Conservation (phyloP, 2,888 invertebrate genomes). For the Electrophaes corylata region DNA sequence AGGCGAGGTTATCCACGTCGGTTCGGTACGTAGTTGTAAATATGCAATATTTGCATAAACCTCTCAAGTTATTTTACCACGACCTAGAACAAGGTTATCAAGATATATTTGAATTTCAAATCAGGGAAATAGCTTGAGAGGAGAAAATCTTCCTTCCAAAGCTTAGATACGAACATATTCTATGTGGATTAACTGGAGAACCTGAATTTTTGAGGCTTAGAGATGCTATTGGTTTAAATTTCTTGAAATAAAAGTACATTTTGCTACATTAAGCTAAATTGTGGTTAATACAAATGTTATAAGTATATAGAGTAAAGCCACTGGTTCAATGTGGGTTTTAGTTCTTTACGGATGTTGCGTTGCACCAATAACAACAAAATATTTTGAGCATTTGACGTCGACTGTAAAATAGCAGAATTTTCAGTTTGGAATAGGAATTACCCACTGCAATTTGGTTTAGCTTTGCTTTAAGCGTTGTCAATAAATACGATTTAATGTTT, state of each 20-base stretch:
- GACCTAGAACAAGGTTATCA: slow-evolving; percentile 26
- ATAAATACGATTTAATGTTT: slow-evolving; percentile 11
- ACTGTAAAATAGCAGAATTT: slow-evolving; percentile 23
- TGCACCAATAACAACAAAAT: slow-evolving; percentile 20
- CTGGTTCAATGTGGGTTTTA: slow-evolving; percentile 24
- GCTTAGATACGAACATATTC: slow-evolving; percentile 29
- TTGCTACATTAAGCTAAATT: slow-evolving; percentile 21
- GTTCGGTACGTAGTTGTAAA: slow-evolving; percentile 7
- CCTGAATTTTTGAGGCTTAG: slow-evolving; percentile 21
- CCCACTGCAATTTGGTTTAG: slow-evolving; percentile 18
- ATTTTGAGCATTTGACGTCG: slow-evolving; percentile 8
- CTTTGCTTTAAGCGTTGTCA: slow-evolving; percentile 9
- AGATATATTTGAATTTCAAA: slow-evolving; percentile 27
- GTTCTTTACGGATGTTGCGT: slow-evolving; percentile 27
- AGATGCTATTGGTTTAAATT: slow-evolving; percentile 14
- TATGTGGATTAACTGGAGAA: slow-evolving; percentile 17
- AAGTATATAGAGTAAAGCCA: slow-evolving; percentile 26
- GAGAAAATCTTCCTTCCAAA: slow-evolving; percentile 25
- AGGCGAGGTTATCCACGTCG: slow-evolving; percentile 2
- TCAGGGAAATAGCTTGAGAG: slow-evolving; percentile 23
- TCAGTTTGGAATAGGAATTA: slow-evolving; percentile 10
- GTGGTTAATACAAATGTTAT: slow-evolving; percentile 20
- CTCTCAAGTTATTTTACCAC: slow-evolving; percentile 15
- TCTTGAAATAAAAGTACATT: slow-evolving; percentile 21
- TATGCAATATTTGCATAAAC: slow-evolving; percentile 16